These are phyloP conservation scores for Periophthalmus magnuspinnatus DNA, from an alignment of 2,797 vertebrate genomes.

Conservation along the genomic window DNA sequence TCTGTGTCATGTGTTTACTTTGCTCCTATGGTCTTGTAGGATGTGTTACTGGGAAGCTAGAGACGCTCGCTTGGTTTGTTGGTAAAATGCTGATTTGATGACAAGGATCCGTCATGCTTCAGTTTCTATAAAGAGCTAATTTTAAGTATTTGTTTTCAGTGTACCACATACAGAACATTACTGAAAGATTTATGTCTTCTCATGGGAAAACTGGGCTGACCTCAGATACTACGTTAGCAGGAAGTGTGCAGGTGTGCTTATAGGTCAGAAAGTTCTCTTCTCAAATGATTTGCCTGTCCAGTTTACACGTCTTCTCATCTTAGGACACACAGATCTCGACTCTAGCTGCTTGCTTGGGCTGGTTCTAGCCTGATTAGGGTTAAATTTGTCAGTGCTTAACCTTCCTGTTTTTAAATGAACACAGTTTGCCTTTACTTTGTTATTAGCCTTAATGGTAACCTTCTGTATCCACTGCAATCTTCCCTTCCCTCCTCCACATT, in stretches of 20 bases:
- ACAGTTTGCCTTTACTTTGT: slow-evolving; percentile 35
- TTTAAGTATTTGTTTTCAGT: too few species aligned
- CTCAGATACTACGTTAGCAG: not conserved
- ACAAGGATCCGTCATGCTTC: not conserved
- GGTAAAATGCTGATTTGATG: not conserved
- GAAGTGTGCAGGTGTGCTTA: not conserved
- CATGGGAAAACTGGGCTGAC: not conserved
- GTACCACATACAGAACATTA: not conserved
- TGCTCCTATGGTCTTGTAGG: not conserved
- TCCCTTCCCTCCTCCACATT: slow-evolving; percentile 27
- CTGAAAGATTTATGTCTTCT: not conserved
- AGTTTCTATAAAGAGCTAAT: not conserved
- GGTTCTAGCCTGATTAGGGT: slow-evolving; percentile 14
- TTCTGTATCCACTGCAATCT: slow-evolving; percentile 39
- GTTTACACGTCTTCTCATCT: not conserved
- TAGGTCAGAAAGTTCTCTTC: not conserved
- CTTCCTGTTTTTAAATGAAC: slow-evolving; percentile 16
- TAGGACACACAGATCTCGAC: not conserved
- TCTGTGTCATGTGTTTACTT: not conserved
- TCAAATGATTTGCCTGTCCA: not conserved
- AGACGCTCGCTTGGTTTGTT: not conserved
- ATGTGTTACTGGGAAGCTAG: not conserved
- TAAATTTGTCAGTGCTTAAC: slow-evolving; percentile 13
- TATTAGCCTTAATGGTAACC: slow-evolving; percentile 42
- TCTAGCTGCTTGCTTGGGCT: not conserved